Evolutionary conservation across 2,888 invertebrate species (phyloP), one percentile per base, ranked within the genome.

Genomic region (Prosopocoilus inquinatus): DNA sequence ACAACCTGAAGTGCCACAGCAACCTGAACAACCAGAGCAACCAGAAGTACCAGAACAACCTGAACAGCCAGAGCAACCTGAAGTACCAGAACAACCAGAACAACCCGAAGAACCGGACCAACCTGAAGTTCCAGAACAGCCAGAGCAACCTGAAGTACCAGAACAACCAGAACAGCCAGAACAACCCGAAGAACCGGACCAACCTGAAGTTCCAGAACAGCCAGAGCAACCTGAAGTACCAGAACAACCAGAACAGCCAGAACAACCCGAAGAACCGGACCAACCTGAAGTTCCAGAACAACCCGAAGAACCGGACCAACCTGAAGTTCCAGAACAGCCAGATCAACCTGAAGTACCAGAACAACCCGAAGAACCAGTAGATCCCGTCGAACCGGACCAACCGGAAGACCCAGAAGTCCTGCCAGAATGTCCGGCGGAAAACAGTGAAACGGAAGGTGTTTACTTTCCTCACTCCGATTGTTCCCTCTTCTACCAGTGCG

Each of bases 211-310:
- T 58, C 68, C 75, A 2, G 70, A 71, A 53, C 67, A n/a, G n/a
- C n/a, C n/a, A n/a, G n/a, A 71, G 46, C 70, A 80, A 64, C 70
- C 74, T n/a, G n/a, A n/a, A 12, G 61, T 72, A 59, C 70, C 72
- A 55, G n/a, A n/a, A n/a, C n/a, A n/a, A n/a, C n/a, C n/a, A n/a
- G n/a, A n/a, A n/a, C 69, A 73, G 55, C 69, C 73, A n/a, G n/a
- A n/a, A 1, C 73, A 75, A 45, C 73, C 77, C 0, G 71, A n/a
- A n/a, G n/a, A 72, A 62, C 64, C 79, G 43, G 73, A 75, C 0
- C 68, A 72, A 59, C 74, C 85, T 9, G n/a, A n/a, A n/a, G 80
- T 82, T 60, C 77, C 80, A 0, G 71, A 73, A 54, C n/a, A n/a
- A n/a, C 70, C 55, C 2, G 15, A 43, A n/a, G n/a, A n/a, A 43